Conservation (phyloP, 2,888 invertebrate species). For the Cistogaster globosa region DNA sequence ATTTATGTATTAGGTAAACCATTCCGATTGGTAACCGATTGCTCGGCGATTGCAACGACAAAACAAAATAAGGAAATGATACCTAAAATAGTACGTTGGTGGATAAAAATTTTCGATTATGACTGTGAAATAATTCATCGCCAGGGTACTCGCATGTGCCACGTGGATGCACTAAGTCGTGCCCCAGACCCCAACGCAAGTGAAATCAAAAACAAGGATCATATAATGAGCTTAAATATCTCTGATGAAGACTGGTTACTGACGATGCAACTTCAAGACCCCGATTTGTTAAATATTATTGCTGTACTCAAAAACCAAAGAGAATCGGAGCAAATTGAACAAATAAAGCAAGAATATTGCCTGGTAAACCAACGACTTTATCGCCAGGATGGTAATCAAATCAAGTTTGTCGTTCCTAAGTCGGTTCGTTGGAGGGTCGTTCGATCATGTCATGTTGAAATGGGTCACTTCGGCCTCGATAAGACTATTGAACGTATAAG, state of each 20-base stretch:
- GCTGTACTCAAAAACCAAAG: constrained; percentile 6
- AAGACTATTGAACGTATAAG: constrained; percentile 10
- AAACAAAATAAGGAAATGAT: constrained; percentile 1
- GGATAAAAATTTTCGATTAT: constrained; percentile 18
- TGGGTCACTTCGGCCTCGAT: constrained; percentile 26
- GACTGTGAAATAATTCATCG: constrained; percentile 30
- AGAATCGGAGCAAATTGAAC: background rate
- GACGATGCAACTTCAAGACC: too few relatives aligned
- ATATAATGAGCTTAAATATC: too few relatives aligned
- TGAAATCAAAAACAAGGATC: too few relatives aligned
- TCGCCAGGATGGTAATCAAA: background rate
- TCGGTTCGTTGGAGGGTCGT: constrained; percentile 32
- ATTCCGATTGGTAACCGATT: constrained; percentile 12
- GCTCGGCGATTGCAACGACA: constrained; percentile 1
- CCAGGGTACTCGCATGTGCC: constrained; percentile 15
- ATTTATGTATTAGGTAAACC: constrained; percentile 36
- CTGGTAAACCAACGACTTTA: constrained; percentile 47
- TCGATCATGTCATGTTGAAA: constrained; percentile 30
- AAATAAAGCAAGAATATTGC: constrained; percentile 20
- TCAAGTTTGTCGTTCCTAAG: constrained; percentile 46
- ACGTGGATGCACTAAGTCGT: constrained; percentile 1
- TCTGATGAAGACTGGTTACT: too few relatives aligned
- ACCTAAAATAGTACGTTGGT: background rate
- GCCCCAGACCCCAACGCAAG: too few relatives aligned
- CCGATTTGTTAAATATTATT: too few relatives aligned